Evolutionary conservation across 2,113 vertebrate genomes (phyloP), one percentile per base, ranked within the genome.

Genomic region (Osmerus eperlanus): DNA sequence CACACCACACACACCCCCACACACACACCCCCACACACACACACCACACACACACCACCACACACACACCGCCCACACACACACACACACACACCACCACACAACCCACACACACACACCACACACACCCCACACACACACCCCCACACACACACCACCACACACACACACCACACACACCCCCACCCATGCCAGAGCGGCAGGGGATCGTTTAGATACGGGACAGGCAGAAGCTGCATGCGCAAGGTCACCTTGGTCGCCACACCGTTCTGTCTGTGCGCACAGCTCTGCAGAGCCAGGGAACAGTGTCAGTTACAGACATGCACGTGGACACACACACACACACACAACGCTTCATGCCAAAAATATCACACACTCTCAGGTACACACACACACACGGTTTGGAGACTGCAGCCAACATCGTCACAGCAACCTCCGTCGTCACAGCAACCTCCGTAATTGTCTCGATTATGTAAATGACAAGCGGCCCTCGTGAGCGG

Each of bases 161-260:
- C 32, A 36, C 32, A 36, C 32, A 36, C 19, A 5, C 53, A 32
- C 52, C 11, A 18, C 54, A 25, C 53, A 55, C 66, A 67, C 18
- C 4, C 65, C 51, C 52, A 55, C 16, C 11, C 16, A 3, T n/a
- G 15, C 15, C 23, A 41, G 15, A 41, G 64, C 32, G 5, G 64
- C 32, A 29, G 36, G 68, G 3, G n/a, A 41, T n/a, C 18, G 19
- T 15, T 65, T 51, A 6, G 11, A 65, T 51, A 51, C 19, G 11
- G 41, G 18, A n/a, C 41, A 51, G 19, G n/a, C n/a, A n/a, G 4
- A 9, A 14, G 64, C 36, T 68, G 53, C 66, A 73, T 58, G n/a
- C 25, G 64, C 71, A 83, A 80, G 72, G 85, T 83, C 74, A 86
- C 78, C 73, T 70, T 79, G 4, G 58, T 12, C 69, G 67, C 64